Conservation (phyloP, 1,140 invertebrate species). For the Monomorium pharaonis region DNA sequence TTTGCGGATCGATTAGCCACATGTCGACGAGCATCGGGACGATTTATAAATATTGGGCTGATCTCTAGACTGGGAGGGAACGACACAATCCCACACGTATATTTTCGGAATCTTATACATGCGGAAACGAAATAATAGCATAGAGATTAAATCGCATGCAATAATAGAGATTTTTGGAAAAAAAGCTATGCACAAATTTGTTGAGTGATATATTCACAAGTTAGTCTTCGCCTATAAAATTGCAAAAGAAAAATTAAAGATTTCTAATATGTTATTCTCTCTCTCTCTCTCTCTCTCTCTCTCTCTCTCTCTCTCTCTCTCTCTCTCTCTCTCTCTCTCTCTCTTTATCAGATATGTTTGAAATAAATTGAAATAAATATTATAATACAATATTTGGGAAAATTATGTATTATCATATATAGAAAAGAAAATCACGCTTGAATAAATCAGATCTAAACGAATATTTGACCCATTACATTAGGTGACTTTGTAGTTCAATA, state of each 20-base stretch:
- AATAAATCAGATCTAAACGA: not conserved
- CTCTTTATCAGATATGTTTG: not conserved
- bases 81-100: not conserved
- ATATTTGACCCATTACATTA: constrained; percentile 1
- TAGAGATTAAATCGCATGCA: not conserved
- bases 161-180: not conserved
- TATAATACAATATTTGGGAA: not conserved
- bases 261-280: not conserved
- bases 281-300: no score
- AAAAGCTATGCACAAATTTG: not conserved
- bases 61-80: not conserved
- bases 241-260: not conserved
- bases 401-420: not conserved
- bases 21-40: constrained; percentile 20
- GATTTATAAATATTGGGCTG: constrained; percentile 60
- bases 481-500: constrained; percentile 14
- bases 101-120: not conserved
- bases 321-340: no score
- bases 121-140: not conserved
- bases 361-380: not conserved
- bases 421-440: not conserved
- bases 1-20: constrained; percentile 61
- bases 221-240: not conserved
- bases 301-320: no score
- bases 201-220: not conserved